Evolutionary conservation across 1,140 invertebrate species (phyloP), one percentile per base, ranked within the genome.

Genomic region (Pseudomyrmex cubaensis): DNA sequence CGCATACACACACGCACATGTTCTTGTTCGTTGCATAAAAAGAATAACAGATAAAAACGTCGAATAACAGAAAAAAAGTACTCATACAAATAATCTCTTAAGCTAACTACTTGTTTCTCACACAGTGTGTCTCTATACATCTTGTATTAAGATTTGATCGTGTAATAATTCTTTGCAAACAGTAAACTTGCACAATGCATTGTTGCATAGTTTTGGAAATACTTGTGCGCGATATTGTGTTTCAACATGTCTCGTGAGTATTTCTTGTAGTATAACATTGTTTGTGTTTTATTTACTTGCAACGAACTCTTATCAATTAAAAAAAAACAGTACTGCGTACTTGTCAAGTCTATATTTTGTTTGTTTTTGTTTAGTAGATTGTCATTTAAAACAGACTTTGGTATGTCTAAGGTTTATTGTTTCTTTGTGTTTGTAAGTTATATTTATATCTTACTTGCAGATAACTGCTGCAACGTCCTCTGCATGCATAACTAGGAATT

Each of bases 401-500:
- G 1, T 44, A 7, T 9, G 35, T 56, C 10, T 72, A 7, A 52
- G 50, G 7, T 22, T 4, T 25, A 15, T 9, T 10, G 5, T 13
- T 63, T 15, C 22, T 44, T 2, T 1, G 1, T 46, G 13, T 35
- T 76, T n/a, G 10, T 73, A 70, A 76, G 10, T 77, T 56, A 75
- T 61, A 22, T 50, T 20, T 56, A 15, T 76, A 9, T 82, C 17
- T 94, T 95, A 98, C 98, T 96, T 99, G 98, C 48, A 99, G 96
- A 89, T 99, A 99, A 86, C 97, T 98, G 54, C 97, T 97, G 92
- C 98, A 99, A 90, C 97, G 96, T 74, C 98, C 98, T 82, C 97
- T 97, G 91, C 98, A 99, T 10, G 98, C 98, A 93, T 98, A 99
- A 63, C 98, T 98, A 7, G 98, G 98, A 90, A 99, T 98, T 2